Percentiles rank a stretch among this genome's conserved stretches.
Evolutionary conservation across 2,113 vertebrate species (phyloP).

Genomic region (Saguinus imperator): DNA sequence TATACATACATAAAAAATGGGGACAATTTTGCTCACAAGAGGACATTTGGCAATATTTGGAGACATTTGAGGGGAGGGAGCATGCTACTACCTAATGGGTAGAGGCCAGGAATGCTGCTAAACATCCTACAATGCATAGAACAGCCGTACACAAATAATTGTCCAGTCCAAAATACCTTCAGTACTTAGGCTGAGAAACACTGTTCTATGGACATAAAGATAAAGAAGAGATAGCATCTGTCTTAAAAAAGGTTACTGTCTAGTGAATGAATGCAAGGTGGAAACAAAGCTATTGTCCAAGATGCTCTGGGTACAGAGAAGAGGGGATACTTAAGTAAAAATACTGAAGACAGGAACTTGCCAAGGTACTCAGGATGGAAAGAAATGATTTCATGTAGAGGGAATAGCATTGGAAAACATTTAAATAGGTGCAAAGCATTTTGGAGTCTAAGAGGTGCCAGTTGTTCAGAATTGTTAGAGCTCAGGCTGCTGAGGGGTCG

Average conservation of each 20-base stretch:
- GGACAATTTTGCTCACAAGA: neutral
- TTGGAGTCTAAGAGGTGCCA: neutral
- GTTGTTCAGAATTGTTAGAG: neutral
- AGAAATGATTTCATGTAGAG: neutral
- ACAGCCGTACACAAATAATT: neutral
- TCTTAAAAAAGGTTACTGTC: neutral
- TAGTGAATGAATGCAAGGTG: neutral
- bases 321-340: neutral
- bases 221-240: neutral
- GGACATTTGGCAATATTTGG: neutral
- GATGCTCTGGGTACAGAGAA: neutral
- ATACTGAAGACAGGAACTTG: constrained; percentile 5
- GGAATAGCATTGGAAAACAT: neutral
- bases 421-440: neutral
- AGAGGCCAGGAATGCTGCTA: neutral
- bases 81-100: neutral
- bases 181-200: neutral
- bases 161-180: neutral
- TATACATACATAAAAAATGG: neutral
- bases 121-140: neutral
- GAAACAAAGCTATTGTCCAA: neutral
- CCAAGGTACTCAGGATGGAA: neutral
- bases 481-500: neutral
- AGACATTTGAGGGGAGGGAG: neutral
- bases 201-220: neutral